Base-by-base conservation (phyloP, 2,888 invertebrate genomes). In the Phorcus lineatus region DNA sequence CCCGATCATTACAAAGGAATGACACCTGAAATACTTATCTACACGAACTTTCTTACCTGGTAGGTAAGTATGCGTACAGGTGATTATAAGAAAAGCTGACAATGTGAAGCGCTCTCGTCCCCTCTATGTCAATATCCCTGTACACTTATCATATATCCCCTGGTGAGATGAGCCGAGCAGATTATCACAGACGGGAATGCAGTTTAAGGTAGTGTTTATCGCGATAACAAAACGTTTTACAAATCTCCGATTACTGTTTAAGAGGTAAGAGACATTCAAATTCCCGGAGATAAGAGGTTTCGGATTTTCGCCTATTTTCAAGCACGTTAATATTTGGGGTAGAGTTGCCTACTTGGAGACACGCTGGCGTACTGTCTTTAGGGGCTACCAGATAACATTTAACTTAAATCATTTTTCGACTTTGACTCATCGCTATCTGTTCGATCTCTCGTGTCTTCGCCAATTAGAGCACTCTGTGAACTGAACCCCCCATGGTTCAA, bases 171-270 rank as follows among this genome's bases (percentile, higher is more conserved):
- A 28, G 16, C 3, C 16, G 11, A 13, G 28, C 28, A 62, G 62
- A 24, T 24, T 16, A 17, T 62, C 62, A 62, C 16, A 62, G 62
- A 28, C 62, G 62, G 24, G 62, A 62, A 28, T 24, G 62, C 28
- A 62, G 62, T 62, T 62, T 28, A 62, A 62, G 62, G 28, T 17
- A 62, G 62, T 28, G 28, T 62, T 62, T 62, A 62, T 24, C 62
- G 62, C 62, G 62, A 24, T 62, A 28, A 62, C 62, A 62, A 62
- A 62, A 62, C 62, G 62, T 62, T 62, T 62, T 62, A 62, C 62
- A 62, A 24, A 62, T 24, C 24, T 62, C 62, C 62, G 22, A 62
- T 62, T 62, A 62, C 62, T 62, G 28, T 62, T 62, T 62, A 62
- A 28, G 62, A 62, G 62, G 62, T 62, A 62, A 62, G 24, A 62